phyloP scores from a whole-genome alignment of 2,797 vertebrate species.

The Enteromius anoplus region DNA sequence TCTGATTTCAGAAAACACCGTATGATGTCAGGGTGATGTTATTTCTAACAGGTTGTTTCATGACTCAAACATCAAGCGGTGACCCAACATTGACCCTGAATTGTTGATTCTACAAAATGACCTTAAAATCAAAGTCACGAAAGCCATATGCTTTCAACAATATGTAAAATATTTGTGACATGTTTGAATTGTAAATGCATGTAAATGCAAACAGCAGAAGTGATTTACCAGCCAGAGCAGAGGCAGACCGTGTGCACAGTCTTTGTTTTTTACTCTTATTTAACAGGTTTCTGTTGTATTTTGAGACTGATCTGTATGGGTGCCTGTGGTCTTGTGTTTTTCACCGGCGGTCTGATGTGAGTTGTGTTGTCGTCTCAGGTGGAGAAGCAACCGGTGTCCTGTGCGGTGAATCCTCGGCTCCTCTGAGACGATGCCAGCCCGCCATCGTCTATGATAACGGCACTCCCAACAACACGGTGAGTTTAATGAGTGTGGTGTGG shows the following conservation, averaged over 20 bases:
- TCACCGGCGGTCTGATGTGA: background rate
- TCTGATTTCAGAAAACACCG: background rate
- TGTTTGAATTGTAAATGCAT: background rate
- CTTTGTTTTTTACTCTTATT: background rate
- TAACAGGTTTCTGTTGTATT: background rate
- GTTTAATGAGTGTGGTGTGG: conserved; percentile 46
- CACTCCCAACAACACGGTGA: conserved; percentile 73
- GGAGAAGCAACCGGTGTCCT: conserved; percentile 76
- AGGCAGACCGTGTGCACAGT: background rate
- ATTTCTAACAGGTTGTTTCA: background rate
- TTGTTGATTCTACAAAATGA: background rate
- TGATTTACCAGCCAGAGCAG: background rate
- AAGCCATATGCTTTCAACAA: background rate
- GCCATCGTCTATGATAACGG: conserved; percentile 77
- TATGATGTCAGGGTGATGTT: background rate
- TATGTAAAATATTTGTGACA: background rate
- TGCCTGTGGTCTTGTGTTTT: background rate
- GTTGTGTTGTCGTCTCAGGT: conserved; percentile 56
- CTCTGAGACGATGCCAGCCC: conserved; percentile 79
- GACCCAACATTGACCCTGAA: background rate
- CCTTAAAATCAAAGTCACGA: background rate
- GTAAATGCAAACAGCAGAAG: background rate
- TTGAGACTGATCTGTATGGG: background rate
- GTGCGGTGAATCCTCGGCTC: conserved; percentile 80
- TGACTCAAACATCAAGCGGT: background rate